Evolutionary conservation across 2,797 vertebrate genomes (phyloP), one percentile per base, ranked within the genome.

Genomic region (Acridotheres tristis): DNA sequence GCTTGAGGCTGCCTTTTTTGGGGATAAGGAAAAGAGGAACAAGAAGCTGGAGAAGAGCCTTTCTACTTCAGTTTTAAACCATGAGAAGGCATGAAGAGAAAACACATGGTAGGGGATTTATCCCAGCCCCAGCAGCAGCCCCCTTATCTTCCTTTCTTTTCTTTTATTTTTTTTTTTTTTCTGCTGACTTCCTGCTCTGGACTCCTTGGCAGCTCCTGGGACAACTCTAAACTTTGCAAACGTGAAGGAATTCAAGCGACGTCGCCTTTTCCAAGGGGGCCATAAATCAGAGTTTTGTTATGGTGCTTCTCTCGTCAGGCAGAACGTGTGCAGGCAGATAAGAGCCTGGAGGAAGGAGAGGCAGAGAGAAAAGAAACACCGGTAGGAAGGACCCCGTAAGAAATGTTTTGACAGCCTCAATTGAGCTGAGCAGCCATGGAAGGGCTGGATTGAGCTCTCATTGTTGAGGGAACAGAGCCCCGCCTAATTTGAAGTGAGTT

Each of bases 311-410:
- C 82, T 93, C 34, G n/a, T 34, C 72, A 36, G 88, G 62, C 48
- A 81, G 65, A 71, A 69, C 34, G 9, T 97, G 97, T 82, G 86
- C 66, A 75, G 53, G 51, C 88, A 97, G 98, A 98, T 96, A 97
- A 98, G 96, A 80, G 83, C 66, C 32, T 16, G 59, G 61, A 92
- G 95, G 96, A 96, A 97, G 86, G 18, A 84, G 85, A 82, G 51
- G 63, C 74, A 77, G 13, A 48, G 72, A 14, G 32, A 47, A 89
- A 89, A 95, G 94, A 74, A 88, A 85, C 79, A 38, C 34, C 57
- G 45, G 62, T 34, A 78, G 59, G 94, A 90, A 94, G 89, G 48
- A 18, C 71, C 61, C 78, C 72, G 21, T 45, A 86, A 95, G 96
- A 61, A 93, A 62, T 47, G 53, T 88, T 92, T 90, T 42, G 84